phyloP scores from a whole-genome alignment of 2,888 invertebrate species.

The Eristalinus aeneus region DNA sequence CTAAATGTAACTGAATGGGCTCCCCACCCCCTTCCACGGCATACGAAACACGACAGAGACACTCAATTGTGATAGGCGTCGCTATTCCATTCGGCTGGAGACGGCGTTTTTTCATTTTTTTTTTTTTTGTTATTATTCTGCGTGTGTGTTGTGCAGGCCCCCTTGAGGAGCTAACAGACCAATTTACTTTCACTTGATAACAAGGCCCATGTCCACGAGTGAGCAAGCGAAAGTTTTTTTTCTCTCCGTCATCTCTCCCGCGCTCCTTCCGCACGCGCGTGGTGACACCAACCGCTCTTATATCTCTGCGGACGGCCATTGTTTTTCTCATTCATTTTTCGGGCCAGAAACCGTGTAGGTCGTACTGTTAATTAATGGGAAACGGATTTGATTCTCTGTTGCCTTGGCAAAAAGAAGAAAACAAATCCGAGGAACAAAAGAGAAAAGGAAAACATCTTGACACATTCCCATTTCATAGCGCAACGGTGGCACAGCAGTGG shows the following conservation, averaged over 20 bases:
- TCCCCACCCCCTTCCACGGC: too few relatives aligned
- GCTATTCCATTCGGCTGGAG: not conserved
- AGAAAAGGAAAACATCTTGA: slow-evolving; percentile 22
- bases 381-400: not conserved
- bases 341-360: slow-evolving; percentile 33
- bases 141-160: slow-evolving; percentile 9
- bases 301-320: slow-evolving; percentile 10
- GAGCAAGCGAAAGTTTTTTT: slow-evolving; percentile 65
- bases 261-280: not conserved
- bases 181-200: slow-evolving; percentile 69
- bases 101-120: not conserved
- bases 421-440: not conserved
- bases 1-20: not conserved
- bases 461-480: slow-evolving; percentile 22
- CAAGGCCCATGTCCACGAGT: slow-evolving; percentile 60
- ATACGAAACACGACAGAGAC: not conserved
- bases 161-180: slow-evolving; percentile 38
- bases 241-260: not conserved
- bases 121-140: slow-evolving; percentile 32
- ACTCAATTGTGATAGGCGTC: not conserved
- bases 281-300: slow-evolving; percentile 12
- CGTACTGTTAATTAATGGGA: slow-evolving; percentile 18
- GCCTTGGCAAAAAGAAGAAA: not conserved
- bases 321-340: slow-evolving; percentile 19
- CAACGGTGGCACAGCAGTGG: not conserved